Evolutionary conservation across 2,113 vertebrate species (phyloP), one percentile per base, ranked within the genome.

Genomic region (Rhinoptilus africanus): DNA sequence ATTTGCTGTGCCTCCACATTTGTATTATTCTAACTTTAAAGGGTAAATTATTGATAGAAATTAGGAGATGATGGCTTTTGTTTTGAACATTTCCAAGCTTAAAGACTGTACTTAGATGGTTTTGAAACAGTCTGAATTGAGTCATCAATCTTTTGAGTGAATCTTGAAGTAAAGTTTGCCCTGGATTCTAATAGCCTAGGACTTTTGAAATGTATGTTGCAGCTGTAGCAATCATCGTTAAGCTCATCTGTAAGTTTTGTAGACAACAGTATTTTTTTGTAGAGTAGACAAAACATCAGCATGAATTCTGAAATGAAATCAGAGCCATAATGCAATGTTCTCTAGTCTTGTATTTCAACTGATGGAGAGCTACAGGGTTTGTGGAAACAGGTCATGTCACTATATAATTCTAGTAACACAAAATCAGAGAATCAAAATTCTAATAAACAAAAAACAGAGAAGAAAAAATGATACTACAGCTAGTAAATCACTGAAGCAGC

Each of bases 41-140:
- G 27, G 11, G 14, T 93, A 84, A 72, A 12, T 28, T 95, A 41
- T 39, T 92, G 60, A 68, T n/a, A 92, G 64, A 84, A 78, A 72
- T 75, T 85, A 91, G 32, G 45, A 89, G 23, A 9, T 91, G 56
- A 54, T 69, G 85, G 23, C 43, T 87, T 97, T 92, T 93, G 43
- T 81, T 57, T 21, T 77, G 60, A 89, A 16, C 62, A 85, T 85
- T 91, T 87, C 69, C 10, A 62, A 81, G 39, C 34, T 85, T 41
- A 81, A 94, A 87, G 35, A 12, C 34, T 68, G 30, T 88, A 50
- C 63, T 88, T 89, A 85, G 34, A 37, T 50, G 48, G 27, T 68
- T 96, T 91, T 91, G 89, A 94, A 96, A 87, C 60, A 62, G 57
- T 91, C 35, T 93, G 86, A 87, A 92, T 91, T 50, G 53, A 95